A percentile compares a stretch with the other conserved stretches of the same genome.
These are phyloP conservation scores for Chloroceryle aenea DNA, from an alignment of 2,113 vertebrate species.

Conservation along the genomic window DNA sequence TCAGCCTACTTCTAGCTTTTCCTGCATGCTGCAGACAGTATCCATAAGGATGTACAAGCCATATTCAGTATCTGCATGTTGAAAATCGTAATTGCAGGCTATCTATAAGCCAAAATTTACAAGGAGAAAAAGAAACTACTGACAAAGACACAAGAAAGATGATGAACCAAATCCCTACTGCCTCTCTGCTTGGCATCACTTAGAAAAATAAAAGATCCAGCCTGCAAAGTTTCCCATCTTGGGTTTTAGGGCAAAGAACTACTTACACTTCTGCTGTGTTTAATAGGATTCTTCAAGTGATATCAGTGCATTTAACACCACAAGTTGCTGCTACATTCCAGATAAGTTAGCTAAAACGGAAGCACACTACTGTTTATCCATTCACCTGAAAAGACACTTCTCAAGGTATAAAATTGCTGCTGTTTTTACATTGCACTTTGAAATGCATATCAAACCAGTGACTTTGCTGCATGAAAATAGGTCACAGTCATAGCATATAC, in stretches of 20 bases:
- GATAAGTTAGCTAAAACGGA: neutral
- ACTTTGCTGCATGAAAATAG: neutral
- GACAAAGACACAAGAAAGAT: neutral
- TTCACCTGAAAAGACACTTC: neutral
- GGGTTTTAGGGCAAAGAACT: neutral
- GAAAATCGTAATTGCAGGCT: neutral
- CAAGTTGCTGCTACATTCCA: neutral
- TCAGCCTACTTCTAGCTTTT: neutral
- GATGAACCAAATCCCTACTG: neutral
- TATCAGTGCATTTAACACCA: neutral
- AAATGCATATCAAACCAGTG: neutral
- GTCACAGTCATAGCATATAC: neutral
- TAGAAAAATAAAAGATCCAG: neutral
- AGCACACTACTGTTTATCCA: neutral
- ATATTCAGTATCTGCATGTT: accelerated
- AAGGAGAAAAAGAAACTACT: neutral
- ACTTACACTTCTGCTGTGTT: neutral
- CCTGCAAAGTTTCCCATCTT: neutral
- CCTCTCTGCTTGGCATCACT: neutral
- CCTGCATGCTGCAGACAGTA: neutral
- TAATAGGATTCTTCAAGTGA: neutral
- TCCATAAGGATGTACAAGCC: neutral
- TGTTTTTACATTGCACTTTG: neutral
- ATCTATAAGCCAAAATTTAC: neutral
- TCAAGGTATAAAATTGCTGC: neutral